A percentile compares a stretch with the other conserved stretches of the same genome.
Conservation (phyloP, 2,888 invertebrate species). For the Lycia hirtaria region DNA sequence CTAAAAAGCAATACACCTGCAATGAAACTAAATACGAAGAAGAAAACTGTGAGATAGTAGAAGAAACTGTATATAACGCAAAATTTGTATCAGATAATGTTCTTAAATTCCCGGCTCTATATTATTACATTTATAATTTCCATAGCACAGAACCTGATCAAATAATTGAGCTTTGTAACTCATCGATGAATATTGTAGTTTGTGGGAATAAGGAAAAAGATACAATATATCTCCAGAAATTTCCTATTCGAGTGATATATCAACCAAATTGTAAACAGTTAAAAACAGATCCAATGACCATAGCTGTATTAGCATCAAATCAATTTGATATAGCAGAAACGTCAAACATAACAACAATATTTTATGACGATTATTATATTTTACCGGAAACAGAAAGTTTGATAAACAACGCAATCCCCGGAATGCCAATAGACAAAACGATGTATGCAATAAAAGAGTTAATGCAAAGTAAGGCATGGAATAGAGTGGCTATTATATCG, state of each 20-base stretch:
- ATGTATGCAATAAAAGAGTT: constrained; percentile 33
- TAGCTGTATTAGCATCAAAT: constrained; percentile 37
- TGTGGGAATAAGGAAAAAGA: background rate
- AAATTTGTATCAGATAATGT: constrained; percentile 8
- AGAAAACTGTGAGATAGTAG: background rate
- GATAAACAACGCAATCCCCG: constrained; percentile 18
- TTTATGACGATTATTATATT: constrained; percentile 10
- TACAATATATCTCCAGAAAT: background rate
- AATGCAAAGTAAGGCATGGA: constrained; percentile 44
- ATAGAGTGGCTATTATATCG: constrained; percentile 53
- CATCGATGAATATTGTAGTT: background rate
- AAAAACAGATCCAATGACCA: background rate
- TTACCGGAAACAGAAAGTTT: background rate
- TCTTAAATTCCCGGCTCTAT: background rate
- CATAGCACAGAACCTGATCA: background rate
- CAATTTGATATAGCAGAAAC: constrained; percentile 9
- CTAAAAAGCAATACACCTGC: background rate
- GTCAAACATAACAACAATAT: constrained; percentile 22
- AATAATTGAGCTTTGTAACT: background rate
- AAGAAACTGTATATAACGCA: background rate
- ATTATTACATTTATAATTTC: background rate
- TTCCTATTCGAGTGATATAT: background rate
- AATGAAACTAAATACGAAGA: background rate
- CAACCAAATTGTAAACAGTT: background rate
- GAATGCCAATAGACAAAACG: background rate